A percentile compares a stretch with the other conserved stretches of the same genome.
Evolutionary conservation across 2,113 vertebrate genomes (phyloP).

Genomic region (Oreochromis tanganicae): DNA sequence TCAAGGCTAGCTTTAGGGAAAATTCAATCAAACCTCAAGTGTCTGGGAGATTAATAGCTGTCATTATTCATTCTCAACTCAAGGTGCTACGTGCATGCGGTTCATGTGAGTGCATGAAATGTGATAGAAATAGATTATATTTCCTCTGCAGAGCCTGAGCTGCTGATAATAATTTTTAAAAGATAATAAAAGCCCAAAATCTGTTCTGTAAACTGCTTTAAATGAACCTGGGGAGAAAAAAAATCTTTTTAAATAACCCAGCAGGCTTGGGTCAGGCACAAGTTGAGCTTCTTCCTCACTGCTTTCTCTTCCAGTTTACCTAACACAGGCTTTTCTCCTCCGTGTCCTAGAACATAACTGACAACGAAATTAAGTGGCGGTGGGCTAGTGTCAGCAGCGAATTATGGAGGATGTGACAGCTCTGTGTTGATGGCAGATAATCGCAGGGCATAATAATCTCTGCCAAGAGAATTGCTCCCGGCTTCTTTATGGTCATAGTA

Average conservation of each 20-base stretch:
- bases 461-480: not conserved
- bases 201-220: not conserved
- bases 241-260: not conserved
- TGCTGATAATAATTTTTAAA: not conserved
- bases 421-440: constrained; percentile 51
- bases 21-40: constrained; percentile 24
- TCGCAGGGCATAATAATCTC: constrained; percentile 1
- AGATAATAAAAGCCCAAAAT: not conserved
- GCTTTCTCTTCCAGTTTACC: constrained; percentile 18
- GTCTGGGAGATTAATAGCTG: constrained; percentile 30
- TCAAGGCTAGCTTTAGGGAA: not conserved
- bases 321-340: not conserved
- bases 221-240: not conserved
- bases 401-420: constrained; percentile 14
- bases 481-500: constrained; percentile 28
- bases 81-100: not conserved
- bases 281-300: not conserved
- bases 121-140: not conserved
- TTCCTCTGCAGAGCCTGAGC: not conserved
- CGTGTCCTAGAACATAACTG: constrained; percentile 3
- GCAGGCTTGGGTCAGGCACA: not conserved
- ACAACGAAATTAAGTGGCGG: constrained; percentile 31
- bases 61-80: constrained; percentile 21
- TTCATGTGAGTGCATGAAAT: not conserved
- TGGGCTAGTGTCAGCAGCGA: not conserved